Evolutionary conservation across 2,113 vertebrate species (phyloP).

Genomic region (Platysteira castanea): DNA sequence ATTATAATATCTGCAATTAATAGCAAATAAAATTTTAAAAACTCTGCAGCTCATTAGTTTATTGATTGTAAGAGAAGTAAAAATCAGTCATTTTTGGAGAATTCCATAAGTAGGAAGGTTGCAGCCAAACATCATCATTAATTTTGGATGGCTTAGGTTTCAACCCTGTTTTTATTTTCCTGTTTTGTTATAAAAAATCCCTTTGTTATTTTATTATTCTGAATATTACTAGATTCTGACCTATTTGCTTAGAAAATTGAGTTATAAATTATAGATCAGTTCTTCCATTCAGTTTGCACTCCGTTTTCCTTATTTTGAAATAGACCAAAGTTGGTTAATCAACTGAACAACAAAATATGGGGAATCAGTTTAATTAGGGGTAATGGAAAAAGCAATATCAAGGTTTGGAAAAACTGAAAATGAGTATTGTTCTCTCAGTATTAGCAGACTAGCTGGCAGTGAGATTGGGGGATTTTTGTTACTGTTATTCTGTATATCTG

Average conservation of each 20-base stretch:
- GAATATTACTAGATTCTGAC: not conserved
- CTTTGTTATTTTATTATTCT: not conserved
- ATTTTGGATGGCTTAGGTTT: not conserved
- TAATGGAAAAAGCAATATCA: not conserved
- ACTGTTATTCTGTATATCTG: not conserved
- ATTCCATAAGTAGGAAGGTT: not conserved
- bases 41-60: rapidly evolving
- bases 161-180: not conserved
- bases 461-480: not conserved
- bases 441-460: not conserved
- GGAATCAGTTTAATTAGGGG: not conserved
- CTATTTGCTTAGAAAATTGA: not conserved
- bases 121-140: not conserved
- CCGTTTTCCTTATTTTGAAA: not conserved
- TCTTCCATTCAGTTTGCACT: not conserved
- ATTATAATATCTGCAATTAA: not conserved
- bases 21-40: not conserved
- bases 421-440: not conserved
- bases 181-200: not conserved
- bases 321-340: not conserved
- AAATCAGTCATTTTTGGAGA: not conserved
- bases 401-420: not conserved
- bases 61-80: not conserved
- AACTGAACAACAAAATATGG: not conserved
- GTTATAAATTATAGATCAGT: not conserved